A percentile compares a stretch with the other conserved stretches of the same genome.
These are phyloP conservation scores for Eupristina koningsbergeri DNA, from an alignment of 1,140 invertebrate genomes.

Conservation along the genomic window DNA sequence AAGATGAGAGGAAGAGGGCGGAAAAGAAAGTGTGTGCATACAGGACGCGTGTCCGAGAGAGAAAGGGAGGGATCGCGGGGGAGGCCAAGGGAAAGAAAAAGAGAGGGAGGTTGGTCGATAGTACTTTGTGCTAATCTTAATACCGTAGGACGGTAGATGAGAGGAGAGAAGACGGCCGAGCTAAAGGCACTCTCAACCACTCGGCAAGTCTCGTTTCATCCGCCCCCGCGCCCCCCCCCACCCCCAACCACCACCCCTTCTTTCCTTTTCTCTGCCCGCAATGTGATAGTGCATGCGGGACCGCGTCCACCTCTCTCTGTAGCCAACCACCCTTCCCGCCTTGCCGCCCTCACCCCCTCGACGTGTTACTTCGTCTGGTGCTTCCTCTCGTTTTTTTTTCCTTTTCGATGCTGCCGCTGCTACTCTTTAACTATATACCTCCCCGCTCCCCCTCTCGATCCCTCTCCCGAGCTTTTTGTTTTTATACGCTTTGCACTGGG, in stretches of 20 bases:
- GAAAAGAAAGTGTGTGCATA: background rate
- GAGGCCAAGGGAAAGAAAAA: slow-evolving; percentile 36
- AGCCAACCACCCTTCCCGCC: slow-evolving; percentile 1
- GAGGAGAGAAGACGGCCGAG: slow-evolving; percentile 43
- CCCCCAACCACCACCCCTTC: background rate
- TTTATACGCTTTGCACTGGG: slow-evolving; percentile 39
- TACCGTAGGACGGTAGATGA: slow-evolving; percentile 53
- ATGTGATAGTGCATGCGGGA: slow-evolving; percentile 55
- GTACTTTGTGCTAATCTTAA: slow-evolving; percentile 57
- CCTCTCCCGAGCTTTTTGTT: slow-evolving; percentile 26
- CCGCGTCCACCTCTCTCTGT: slow-evolving; percentile 33
- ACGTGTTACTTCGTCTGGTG: slow-evolving; percentile 38
- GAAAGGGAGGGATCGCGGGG: background rate
- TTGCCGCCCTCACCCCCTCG: background rate
- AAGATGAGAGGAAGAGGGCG: background rate
- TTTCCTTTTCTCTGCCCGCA: slow-evolving; percentile 38
- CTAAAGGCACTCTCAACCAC: slow-evolving; percentile 52
- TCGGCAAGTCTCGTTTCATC: slow-evolving; percentile 49
- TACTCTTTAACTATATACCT: slow-evolving; percentile 34
- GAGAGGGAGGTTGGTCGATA: slow-evolving; percentile 49
- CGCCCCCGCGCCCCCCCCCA: background rate
- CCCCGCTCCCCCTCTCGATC: background rate
- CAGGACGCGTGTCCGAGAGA: slow-evolving; percentile 12
- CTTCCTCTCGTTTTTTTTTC: slow-evolving; percentile 28
- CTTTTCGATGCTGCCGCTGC: slow-evolving; percentile 7